Evolutionary conservation across 1,140 invertebrate species (phyloP), one percentile per base, ranked within the genome.

Genomic region (Teleopsis dalmanni): DNA sequence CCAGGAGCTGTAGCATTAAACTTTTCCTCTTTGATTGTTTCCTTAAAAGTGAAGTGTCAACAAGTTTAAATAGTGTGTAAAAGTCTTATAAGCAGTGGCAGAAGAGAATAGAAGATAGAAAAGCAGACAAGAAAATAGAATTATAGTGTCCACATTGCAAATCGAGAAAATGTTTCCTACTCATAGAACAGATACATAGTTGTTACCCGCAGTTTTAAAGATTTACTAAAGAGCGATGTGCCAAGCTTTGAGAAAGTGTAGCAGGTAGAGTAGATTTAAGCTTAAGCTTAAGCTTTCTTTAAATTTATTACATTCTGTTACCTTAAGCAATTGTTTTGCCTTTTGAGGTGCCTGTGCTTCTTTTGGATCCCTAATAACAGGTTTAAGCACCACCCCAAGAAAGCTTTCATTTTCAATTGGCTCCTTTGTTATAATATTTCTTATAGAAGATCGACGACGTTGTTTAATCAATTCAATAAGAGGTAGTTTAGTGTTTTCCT

Each of bases 361-460:
- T 71, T 72, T 77, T 47, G 53, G 47, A 54, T 77, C 72, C 68
- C 72, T 78, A 47, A 62, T 31, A 50, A 80, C 76, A 16, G 78
- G 79, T 67, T 82, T 81, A 53, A 82, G 74, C 69, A 81, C 76
- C 51, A 82, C 71, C 42, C 59, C 65, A 61, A 78, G 60, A 67
- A 82, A 81, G 38, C 54, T 67, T 54, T 68, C 64, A 45, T 65
- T 68, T 50, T 56, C 41, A 46, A 66, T 65, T 25, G 62, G 65
- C 56, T 70, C 60, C 51, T 66, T 66, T 26, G 56, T 66, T 58
- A 58, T 57, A 51, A 62, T 22, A 52, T 44, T 52, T 57, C 58
- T 55, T 16, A 67, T 34, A 22, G 65, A 69, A 16, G 65, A 67
- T 41, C 63, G 63, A 43, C 63, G 62, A 18, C 64, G 52, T 54